These are phyloP conservation scores for Drosophila subsilvestris DNA, from an alignment of 2,888 invertebrate species.

Conservation along the genomic window DNA sequence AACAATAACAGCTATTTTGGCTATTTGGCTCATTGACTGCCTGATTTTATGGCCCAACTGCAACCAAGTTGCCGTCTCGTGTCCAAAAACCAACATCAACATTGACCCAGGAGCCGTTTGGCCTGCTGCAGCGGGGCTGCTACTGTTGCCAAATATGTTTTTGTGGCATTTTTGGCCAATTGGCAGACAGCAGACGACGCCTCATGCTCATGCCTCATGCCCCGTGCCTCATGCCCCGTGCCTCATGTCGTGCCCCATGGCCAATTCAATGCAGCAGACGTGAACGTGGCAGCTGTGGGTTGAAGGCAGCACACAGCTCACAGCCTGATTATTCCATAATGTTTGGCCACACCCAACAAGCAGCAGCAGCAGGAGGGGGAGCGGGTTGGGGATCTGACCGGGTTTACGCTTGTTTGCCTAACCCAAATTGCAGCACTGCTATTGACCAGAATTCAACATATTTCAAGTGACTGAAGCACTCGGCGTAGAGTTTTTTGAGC, in stretches of 20 bases:
- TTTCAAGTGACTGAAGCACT: slow-evolving; percentile 50
- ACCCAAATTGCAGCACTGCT: slow-evolving; percentile 71
- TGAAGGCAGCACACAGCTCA: slow-evolving; percentile 20
- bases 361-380: too few relatives aligned
- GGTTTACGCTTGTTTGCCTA: slow-evolving; percentile 68
- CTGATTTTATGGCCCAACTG: slow-evolving; percentile 68
- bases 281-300: slow-evolving; percentile 23
- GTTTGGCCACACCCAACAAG: slow-evolving; percentile 53
- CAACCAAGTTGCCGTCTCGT: slow-evolving; percentile 40
- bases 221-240: too few relatives aligned
- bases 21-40: slow-evolving; percentile 73
- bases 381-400: slow-evolving; percentile 6
- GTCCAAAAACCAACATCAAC: slow-evolving; percentile 61
- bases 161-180: slow-evolving; percentile 74
- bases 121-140: slow-evolving; percentile 19
- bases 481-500: background rate
- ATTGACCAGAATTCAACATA: slow-evolving; percentile 68
- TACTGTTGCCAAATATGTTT: slow-evolving; percentile 72
- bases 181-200: slow-evolving; percentile 44
- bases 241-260: slow-evolving; percentile 33
- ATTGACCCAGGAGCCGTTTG: slow-evolving; percentile 69
- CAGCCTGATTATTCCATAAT: slow-evolving; percentile 71
- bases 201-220: slow-evolving; percentile 44
- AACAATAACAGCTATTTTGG: slow-evolving; percentile 73
- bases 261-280: slow-evolving; percentile 65